Base-by-base conservation (phyloP, 2,113 vertebrate genomes). In the Puma concolor region DNA sequence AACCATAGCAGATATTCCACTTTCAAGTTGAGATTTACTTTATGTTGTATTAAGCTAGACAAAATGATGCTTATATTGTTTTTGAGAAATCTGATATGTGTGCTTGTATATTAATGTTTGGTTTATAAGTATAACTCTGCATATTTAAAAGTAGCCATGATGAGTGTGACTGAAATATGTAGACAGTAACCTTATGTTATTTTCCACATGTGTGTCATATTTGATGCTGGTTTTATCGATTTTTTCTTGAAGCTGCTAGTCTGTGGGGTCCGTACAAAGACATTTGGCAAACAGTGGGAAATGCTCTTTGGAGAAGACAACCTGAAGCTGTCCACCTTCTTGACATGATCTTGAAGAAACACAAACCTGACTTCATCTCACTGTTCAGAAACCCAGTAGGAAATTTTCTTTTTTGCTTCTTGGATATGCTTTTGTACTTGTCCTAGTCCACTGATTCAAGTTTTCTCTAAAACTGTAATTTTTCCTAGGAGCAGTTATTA, bases 241-340 rank as follows among this genome's bases (percentile, higher is more conserved):
- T 66, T 94, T 97, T 80, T 89, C 85, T 94, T 96, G 44, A 90
- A 99, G 99, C 99, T 98, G 99, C 99, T 98, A 99, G 99, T 98
- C 98, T 99, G 88, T 99, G 99, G 99, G 99, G 99, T 38, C 99
- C 99, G 7, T 99, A 99, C 96, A 99, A 99, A 95, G 99, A 99
- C 97, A 98, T 99, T 76, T 99, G 99, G 99, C 99, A 99, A 89
- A 99, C 99, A 0, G 99, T 99, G 94, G 99, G 99, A 83, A 99
- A 99, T 54, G 99, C 99, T 14, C 98, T 99, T 94, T 99, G 99
- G 98, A 99, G 99, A 98, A 99, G 99, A 95, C 99, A 99, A 25
- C 98, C 99, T 12, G 99, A 99, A 98, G 99, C 99, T 17, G 97
- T 99, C 88, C 99, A 99, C 98, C 99, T 99, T 57, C 99, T 99